Evolutionary conservation across 2,888 invertebrate species (phyloP).

Genomic region (Chrysina gloriosa): DNA sequence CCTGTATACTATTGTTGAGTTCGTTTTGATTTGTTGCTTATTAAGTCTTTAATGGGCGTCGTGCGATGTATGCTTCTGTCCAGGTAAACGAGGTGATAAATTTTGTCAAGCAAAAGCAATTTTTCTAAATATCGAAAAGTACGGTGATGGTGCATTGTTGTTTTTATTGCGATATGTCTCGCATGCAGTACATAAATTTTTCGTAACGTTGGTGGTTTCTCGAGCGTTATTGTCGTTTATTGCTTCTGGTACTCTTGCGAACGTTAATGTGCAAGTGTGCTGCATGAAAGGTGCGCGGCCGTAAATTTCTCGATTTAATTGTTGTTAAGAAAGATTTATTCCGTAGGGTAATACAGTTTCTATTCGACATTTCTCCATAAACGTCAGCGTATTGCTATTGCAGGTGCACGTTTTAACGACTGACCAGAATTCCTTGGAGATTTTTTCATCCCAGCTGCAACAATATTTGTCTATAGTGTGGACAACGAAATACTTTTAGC

Average conservation of each 20-base stretch:
- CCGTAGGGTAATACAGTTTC: conserved; percentile 20
- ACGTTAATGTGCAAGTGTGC: not conserved
- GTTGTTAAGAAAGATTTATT: conserved; percentile 20
- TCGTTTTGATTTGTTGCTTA: conserved; percentile 42
- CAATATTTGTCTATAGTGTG: too few species aligned
- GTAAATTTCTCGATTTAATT: conserved; percentile 19
- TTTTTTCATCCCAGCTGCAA: not conserved
- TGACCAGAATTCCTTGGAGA: not conserved
- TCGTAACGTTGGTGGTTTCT: conserved; percentile 26
- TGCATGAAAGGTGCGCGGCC: not conserved
- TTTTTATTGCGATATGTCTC: conserved; percentile 22
- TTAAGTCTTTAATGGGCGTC: conserved; percentile 39
- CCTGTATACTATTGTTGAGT: conserved; percentile 29
- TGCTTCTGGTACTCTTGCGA: not conserved
- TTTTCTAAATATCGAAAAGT: conserved; percentile 7
- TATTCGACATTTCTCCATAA: conserved; percentile 14
- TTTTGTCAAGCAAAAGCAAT: conserved; percentile 21
- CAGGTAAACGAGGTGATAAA: conserved; percentile 35
- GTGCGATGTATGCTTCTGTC: conserved; percentile 32
- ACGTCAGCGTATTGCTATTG: not conserved
- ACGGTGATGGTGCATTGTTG: conserved; percentile 30
- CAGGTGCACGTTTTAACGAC: not conserved
- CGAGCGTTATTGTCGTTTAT: conserved; percentile 18
- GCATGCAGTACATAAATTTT: conserved; percentile 21
- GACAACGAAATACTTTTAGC: too few species aligned